Conservation (phyloP, 2,797 vertebrate genomes). For the Muscicapa comitata region DNA sequence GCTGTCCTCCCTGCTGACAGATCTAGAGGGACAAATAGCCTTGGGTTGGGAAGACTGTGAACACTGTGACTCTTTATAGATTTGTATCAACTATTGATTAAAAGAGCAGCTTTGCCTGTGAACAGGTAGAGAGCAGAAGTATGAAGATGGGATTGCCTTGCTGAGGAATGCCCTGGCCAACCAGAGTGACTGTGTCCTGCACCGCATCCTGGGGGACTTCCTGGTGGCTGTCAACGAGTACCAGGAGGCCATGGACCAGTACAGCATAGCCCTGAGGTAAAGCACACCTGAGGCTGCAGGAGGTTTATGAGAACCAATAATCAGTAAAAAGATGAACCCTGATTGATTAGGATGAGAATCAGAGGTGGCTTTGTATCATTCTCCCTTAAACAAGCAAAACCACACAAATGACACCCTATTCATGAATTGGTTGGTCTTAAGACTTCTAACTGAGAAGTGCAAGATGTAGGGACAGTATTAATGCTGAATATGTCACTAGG, state of each 20-base stretch:
- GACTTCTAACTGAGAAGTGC: not conserved
- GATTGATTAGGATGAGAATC: not conserved
- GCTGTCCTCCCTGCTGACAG: not conserved
- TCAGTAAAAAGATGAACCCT: not conserved
- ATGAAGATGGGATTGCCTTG: conserved; percentile 93
- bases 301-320: rapidly evolving
- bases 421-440: not conserved
- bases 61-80: not conserved
- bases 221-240: conserved; percentile 95
- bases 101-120: not conserved
- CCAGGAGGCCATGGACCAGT: conserved; percentile 99
- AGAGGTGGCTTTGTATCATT: not conserved
- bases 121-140: conserved; percentile 93
- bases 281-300: not conserved
- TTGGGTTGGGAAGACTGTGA: not conserved
- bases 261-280: conserved; percentile 93
- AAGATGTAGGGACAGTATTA: not conserved
- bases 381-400: not conserved
- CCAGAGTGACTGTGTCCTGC: conserved; percentile 96
- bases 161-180: conserved; percentile 92
- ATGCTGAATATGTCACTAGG: not conserved
- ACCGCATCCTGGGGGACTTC: conserved; percentile 97
- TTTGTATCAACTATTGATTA: not conserved
- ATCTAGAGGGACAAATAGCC: not conserved
- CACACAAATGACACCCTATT: rapidly evolving